Evolutionary conservation across 2,888 invertebrate genomes (phyloP), one percentile per base, ranked within the genome.

Genomic region (Drosophila helvetica): DNA sequence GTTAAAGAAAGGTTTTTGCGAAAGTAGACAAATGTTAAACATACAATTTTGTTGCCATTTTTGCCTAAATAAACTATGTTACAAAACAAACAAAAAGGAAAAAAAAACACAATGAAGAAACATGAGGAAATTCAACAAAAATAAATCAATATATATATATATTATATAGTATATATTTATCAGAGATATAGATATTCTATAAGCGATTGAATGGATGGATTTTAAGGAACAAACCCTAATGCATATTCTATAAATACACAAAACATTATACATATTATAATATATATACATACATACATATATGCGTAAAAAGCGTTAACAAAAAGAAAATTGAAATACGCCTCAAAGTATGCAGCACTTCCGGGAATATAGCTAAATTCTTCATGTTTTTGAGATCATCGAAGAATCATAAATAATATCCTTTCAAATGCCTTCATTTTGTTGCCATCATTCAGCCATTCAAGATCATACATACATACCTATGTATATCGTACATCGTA

Each of bases 1-100:
- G 22, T 22, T 22, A 48, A 59, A 64, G 52, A 77, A 74, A 56
- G 70, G 82, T 74, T 80, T 84, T 78, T 81, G 70, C 62, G 60
- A 51, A 72, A 77, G 88, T 83, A 83, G 83, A 87, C 77, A 83
- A 83, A 89, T 89, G 89, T 88, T 85, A 85, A 85, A 87, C 86
- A 89, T 89, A 88, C 80, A 90, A 90, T 90, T 91, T 90, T 90
- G 90, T 90, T 90, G 90, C 90, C 91, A 91, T 91, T 91, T 91
- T 91, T 91, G 91, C 91, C 91, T 91, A 90, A 91, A 91, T 88
- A 88, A 91, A 91, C 90, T 91, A 90, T 90, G 91, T 91, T 91
- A 88, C 91, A 90, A 87, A 85, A 69, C 70, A 58, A 73, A 67
- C 63, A 69, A 68, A 71, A 80, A 75, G 68, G 62, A 22, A 75